Base-by-base conservation (phyloP, 2,888 invertebrate genomes). In the Pammene fasciana region DNA sequence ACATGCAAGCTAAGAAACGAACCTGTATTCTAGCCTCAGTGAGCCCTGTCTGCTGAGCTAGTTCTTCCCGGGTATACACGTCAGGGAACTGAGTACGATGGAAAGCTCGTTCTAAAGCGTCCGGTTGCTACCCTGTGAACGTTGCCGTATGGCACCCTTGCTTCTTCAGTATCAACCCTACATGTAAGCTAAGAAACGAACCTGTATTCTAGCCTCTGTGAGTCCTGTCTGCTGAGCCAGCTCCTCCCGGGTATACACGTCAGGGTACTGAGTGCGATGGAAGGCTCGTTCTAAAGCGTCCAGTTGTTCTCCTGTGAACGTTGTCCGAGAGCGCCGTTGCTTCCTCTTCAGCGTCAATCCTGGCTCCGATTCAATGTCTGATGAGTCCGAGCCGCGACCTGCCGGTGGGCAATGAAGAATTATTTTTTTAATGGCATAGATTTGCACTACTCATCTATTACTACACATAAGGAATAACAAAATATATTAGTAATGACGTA, bases 21-120 rank as follows among this genome's bases (percentile, higher is more conserved):
- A 96, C 97, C 94, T 98, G 98, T 79, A 99, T 98, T 82, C 99
- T 94, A 10, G 98, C 98, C 84, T 99, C 99, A 0, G 98, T 98
- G 0, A 99, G 93, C 72, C 97, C 97, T 0, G 98, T 98, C 67
- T 97, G 94, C 81, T 97, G 96, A 0, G 98, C 98, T 55, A 99
- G 88, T 83, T 98, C 98, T 81, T 99, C 98, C 65, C 98, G 93
- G 0, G 98, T 98, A 83, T 98, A 98, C 26, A 98, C 97, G 82
- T 99, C 98, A 0, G 99, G 99, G 83, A 99, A 99, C 83, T 98
- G 98, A 0, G 98, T 98, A 59, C 97, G 93, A 78, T 97, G 97
- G 86, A 99, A 99, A 0, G 98, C 97, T 73, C 96, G 94, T 86
- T 99, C 98, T 72, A 99, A 86, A 71, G 97, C 97, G 79, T 98